Base-by-base conservation (phyloP, 1,140 invertebrate genomes). In the Solenopsis fugax region DNA sequence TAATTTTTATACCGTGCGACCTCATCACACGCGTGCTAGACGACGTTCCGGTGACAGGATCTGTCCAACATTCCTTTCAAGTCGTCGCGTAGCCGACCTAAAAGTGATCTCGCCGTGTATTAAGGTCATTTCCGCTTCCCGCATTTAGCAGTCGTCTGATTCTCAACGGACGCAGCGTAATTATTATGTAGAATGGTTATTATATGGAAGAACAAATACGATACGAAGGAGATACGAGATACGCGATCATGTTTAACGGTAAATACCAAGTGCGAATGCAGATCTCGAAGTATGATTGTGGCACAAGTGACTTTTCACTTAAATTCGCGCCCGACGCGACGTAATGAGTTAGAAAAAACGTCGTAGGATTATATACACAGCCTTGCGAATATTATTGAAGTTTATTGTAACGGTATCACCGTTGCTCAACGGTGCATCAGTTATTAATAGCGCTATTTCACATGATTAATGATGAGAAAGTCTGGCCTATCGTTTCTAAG, bases 371-470 rank as follows among this genome's bases (percentile, higher is more conserved):
- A 16, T 75, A 18, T 78, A 64, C 45, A 48, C 45, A 50, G 24
- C 45, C 12, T 41, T 18, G 48, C n/a, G 48, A 54, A 71, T 37
- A 71, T 69, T 56, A 45, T 60, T 48, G 24, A 18, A 52, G 50
- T 10, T 34, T 67, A 29, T 80, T 21, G 62, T 64, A 64, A 67
- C 77, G 60, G 77, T 67, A 80, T 80, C 13, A 10, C 0, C 29
- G 29, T 69, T 80, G 48, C 45, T 64, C 67, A 82, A 82, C 65
- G 67, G 58, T 72, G 78, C 78, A 16, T 58, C 24, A 9, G 3
- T 82, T 73, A 82, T 82, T 82, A 73, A 82, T 82, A 45, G 41
- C n/a, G 18, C 9, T 48, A 48, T 34, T 82, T 82, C 12, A 24
- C 21, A 18, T 58, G 80, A 82, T 45, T 48, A 18, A 82, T 60